A percentile compares a stretch with the other conserved stretches of the same genome.
phyloP scores from a whole-genome alignment of 2,113 vertebrate species.

The Hiodon alosoides region DNA sequence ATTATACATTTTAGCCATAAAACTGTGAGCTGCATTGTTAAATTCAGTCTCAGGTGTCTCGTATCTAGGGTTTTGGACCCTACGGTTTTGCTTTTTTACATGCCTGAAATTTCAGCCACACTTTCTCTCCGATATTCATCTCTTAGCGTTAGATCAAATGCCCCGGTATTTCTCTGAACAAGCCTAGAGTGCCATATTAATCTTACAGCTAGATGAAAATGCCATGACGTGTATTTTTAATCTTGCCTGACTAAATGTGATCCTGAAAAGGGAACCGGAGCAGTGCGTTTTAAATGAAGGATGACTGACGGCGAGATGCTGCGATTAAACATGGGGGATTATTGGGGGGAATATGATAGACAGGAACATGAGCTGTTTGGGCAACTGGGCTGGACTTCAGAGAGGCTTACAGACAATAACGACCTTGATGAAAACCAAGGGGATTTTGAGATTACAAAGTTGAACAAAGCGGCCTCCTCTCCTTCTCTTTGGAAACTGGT shows the following conservation, averaged over 20 bases:
- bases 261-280: neutral
- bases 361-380: neutral
- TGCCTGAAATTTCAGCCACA: neutral
- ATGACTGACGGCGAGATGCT: constrained; percentile 11
- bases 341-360: neutral
- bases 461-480: neutral
- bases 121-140: neutral
- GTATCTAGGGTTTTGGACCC: neutral
- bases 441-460: constrained; percentile 6
- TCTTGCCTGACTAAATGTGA: neutral
- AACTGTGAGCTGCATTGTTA: constrained; percentile 11
- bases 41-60: neutral
- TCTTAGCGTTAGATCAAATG: neutral
- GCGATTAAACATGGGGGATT: neutral
- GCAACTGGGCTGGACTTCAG: neutral
- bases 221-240: neutral
- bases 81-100: neutral
- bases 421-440: constrained; percentile 12
- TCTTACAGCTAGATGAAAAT: neutral
- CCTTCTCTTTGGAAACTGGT: neutral
- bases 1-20: neutral
- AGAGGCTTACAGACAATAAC: neutral
- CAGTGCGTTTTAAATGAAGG: neutral
- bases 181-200: neutral
- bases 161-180: neutral